phyloP scores from a whole-genome alignment of 2,888 invertebrate genomes.

The Gymnocheta viridis region DNA sequence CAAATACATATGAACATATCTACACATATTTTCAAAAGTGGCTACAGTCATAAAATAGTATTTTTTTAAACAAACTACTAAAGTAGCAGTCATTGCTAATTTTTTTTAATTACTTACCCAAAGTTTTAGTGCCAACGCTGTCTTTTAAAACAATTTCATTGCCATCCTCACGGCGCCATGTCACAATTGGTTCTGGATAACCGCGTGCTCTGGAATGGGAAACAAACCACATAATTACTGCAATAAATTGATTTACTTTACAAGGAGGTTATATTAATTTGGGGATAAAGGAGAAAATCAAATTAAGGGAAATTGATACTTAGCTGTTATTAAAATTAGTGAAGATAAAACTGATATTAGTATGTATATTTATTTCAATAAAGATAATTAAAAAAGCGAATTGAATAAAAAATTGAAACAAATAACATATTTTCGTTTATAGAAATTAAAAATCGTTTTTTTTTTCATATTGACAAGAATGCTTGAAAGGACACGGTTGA shows the following conservation, averaged over 20 bases:
- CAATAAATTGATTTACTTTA: not conserved
- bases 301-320: not conserved
- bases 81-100: not conserved
- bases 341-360: not conserved
- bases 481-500: too few species aligned
- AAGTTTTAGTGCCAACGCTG: slow-evolving; percentile 85
- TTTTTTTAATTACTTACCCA: slow-evolving; percentile 82
- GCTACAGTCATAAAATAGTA: slow-evolving; percentile 43
- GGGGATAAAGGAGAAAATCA: not conserved
- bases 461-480: too few species aligned
- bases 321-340: not conserved
- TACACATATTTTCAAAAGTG: too few species aligned
- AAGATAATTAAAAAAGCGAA: too few species aligned
- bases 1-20: not conserved
- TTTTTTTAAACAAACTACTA: slow-evolving; percentile 19
- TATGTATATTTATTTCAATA: not conserved
- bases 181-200: slow-evolving; percentile 89
- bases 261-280: not conserved
- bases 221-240: slow-evolving; percentile 14
- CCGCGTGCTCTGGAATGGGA: slow-evolving; percentile 86
- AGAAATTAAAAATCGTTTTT: too few species aligned
- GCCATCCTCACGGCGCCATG: slow-evolving; percentile 93
- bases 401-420: too few species aligned
- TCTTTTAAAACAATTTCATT: slow-evolving; percentile 90
- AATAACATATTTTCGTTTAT: too few species aligned